Evolutionary conservation across 53 echinoderm and acorn worm species (phyloP), one percentile per base, ranked within the genome.

Genomic region (Henricia sp.): DNA sequence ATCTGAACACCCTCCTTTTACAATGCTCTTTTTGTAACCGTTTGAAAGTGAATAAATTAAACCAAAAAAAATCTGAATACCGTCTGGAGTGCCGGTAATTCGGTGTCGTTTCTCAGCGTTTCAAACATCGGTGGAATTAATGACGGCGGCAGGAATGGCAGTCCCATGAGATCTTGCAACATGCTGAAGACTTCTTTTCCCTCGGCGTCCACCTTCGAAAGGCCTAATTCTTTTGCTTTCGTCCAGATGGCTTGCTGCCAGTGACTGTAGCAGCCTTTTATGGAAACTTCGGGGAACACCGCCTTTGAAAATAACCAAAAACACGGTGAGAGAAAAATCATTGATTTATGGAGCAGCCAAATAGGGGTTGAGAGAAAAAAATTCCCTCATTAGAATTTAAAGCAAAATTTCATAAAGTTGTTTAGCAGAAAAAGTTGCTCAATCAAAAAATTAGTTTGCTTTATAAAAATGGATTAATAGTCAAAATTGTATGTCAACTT

Each of bases 221-320:
- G 80, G 19, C 88, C 88, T 0, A 69, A 36, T 0, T 88, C 76
- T 35, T 83, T 74, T 0, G 84, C 67, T 33, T 70, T 69, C 25
- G 84, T 21, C 91, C 91, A 88, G 6, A 88, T 70, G 0, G 72
- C 77, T 24, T 88, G 88, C 51, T 68, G 68, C 88, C 84, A 88
- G 35, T 88, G 88, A 26, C 78, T 71, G 2, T 29, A 68, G 32
- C 90, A 84, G 37, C 84, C 76, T 13, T 39, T 84, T 16, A 84
- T 42, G 20, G 29, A 28, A 19, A 84, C 74, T 0, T 42, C 57
- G 12, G 90, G 85, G 17, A 77, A 90, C 1, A 86, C 53, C 0
- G 30, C 19, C 37, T 42, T 38, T 5, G n/a, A n/a, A n/a, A n/a
- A n/a, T n/a, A n/a, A n/a, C n/a, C n/a, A n/a, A n/a, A n/a, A n/a